These are phyloP conservation scores for Fissipunctia ypsillon DNA, from an alignment of 2,888 invertebrate genomes.

Conservation along the genomic window DNA sequence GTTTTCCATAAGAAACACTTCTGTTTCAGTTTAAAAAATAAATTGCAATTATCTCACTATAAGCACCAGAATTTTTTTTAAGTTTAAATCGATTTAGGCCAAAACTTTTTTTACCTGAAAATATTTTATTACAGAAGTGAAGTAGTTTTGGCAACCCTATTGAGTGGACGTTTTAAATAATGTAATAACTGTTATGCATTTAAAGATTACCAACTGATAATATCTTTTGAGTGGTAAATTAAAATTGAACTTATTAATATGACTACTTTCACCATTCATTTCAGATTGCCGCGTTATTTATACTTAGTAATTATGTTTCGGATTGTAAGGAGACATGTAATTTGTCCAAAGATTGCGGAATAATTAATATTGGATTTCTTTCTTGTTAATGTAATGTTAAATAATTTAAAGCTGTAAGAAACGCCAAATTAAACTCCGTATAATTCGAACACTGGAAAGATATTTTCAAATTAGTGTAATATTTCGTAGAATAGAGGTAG, in stretches of 20 bases:
- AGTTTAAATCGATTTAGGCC: not conserved
- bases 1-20: not conserved
- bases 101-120: not conserved
- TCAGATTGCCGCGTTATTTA: conserved; percentile 3
- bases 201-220: conserved; percentile 17
- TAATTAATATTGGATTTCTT: too few relatives aligned
- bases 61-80: not conserved
- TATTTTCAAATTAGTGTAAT: too few relatives aligned
- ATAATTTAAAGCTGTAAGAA: not conserved
- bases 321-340: not conserved
- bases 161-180: not conserved
- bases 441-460: not conserved
- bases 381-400: too few relatives aligned
- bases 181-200: not conserved
- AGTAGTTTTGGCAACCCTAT: not conserved
- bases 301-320: not conserved
- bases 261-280: conserved; percentile 20
- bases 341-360: not conserved
- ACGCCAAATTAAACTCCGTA: not conserved
- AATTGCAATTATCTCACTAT: not conserved
- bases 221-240: conserved; percentile 10
- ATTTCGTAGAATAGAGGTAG: too few relatives aligned
- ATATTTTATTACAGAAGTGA: not conserved
- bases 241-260: conserved; percentile 23
- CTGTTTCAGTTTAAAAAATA: not conserved